phyloP scores from a whole-genome alignment of 2,113 vertebrate species.

The Hystrix cristata region DNA sequence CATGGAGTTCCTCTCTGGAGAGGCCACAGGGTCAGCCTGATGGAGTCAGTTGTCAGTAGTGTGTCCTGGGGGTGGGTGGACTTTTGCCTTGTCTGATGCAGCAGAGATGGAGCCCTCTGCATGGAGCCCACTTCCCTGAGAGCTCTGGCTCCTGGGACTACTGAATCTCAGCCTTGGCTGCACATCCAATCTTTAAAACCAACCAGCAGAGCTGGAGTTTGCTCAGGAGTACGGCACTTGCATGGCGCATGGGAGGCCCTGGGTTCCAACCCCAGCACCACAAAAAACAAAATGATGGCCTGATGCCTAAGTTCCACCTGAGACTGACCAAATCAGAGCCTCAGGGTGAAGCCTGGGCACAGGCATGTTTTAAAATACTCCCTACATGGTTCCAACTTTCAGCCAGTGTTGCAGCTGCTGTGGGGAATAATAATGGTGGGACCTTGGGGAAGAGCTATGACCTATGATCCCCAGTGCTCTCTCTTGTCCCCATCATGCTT shows the following conservation, averaged over 20 bases:
- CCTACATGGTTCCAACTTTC: not conserved
- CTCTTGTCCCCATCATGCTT: not conserved
- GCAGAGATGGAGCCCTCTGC: not conserved
- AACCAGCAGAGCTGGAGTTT: not conserved
- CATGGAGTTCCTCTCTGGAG: not conserved
- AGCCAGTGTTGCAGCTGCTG: not conserved
- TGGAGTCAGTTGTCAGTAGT: not conserved
- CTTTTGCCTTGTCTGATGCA: not conserved
- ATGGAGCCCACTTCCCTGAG: not conserved
- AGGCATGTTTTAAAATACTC: not conserved
- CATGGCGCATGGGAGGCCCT: not conserved
- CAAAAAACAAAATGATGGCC: not conserved
- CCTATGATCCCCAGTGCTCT: not conserved
- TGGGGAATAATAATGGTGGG: rapidly evolving
- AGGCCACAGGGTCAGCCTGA: not conserved
- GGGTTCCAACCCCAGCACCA: not conserved
- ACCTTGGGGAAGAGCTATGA: not conserved
- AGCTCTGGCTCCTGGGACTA: not conserved
- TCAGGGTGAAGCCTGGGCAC: not conserved
- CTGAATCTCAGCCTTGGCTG: not conserved
- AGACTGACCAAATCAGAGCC: not conserved
- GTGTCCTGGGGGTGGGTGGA: not conserved
- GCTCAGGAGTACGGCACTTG: not conserved
- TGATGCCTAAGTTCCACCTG: not conserved
- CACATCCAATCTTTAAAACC: not conserved